Percentiles rank a stretch among this genome's conserved stretches.
Conservation (phyloP, 2,113 vertebrate species). For the Quiscalus mexicanus region DNA sequence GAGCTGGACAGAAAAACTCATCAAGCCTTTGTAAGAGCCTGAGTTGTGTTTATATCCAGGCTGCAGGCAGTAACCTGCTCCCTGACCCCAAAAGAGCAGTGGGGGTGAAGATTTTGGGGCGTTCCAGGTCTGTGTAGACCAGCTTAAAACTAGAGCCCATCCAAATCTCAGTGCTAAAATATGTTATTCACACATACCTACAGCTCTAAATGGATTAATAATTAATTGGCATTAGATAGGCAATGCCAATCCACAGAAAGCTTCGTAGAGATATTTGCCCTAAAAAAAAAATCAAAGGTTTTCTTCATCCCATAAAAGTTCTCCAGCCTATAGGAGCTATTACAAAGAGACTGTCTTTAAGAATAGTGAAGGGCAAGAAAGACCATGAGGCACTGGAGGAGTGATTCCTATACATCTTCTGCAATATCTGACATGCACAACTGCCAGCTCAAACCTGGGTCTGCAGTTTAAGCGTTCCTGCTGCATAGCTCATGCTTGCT, state of each 20-base stretch:
- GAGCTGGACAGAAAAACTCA: neutral
- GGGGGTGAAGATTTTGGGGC: neutral
- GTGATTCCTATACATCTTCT: neutral
- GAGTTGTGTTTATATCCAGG: neutral
- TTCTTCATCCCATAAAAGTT: neutral
- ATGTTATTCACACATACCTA: neutral
- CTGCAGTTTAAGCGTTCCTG: neutral
- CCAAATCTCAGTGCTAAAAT: neutral
- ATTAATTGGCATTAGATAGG: neutral
- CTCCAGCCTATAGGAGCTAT: neutral
- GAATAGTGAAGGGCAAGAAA: neutral
- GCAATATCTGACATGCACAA: fast-evolving
- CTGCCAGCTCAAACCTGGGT: neutral
- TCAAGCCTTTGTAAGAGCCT: neutral
- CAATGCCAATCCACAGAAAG: neutral
- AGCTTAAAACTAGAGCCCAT: neutral
- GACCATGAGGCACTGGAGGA: neutral
- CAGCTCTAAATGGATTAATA: neutral
- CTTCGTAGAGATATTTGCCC: neutral
- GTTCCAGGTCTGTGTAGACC: neutral
- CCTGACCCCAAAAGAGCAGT: fast-evolving
- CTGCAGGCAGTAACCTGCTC: neutral
- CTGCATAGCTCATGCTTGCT: neutral
- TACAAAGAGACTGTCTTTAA: neutral
- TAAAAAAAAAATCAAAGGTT: neutral